These are phyloP conservation scores for Drosophila nikananu DNA, from an alignment of 1,140 invertebrate genomes.

Conservation along the genomic window DNA sequence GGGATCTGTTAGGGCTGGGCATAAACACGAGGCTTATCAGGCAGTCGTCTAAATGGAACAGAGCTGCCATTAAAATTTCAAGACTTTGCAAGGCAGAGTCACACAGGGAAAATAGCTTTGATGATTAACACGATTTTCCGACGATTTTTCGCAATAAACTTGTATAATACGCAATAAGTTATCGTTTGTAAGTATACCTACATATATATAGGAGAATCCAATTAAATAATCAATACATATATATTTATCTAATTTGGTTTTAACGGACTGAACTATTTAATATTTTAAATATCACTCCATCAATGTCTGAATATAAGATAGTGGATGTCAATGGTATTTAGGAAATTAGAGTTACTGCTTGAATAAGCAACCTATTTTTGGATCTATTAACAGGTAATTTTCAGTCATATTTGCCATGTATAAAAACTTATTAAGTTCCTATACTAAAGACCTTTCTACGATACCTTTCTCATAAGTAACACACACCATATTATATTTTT, in stretches of 20 bases:
- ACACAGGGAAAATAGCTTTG: neutral
- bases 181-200: neutral
- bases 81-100: neutral
- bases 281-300: constrained; percentile 20
- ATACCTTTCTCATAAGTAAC: neutral
- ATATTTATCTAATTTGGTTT: neutral
- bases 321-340: neutral
- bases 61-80: constrained; percentile 14
- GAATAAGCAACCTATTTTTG: constrained; percentile 1
- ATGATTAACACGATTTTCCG: neutral
- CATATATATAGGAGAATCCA: neutral
- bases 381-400: neutral
- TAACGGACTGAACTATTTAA: neutral
- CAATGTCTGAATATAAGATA: constrained; percentile 21
- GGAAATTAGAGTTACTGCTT: constrained; percentile 1
- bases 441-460: neutral
- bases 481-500: neutral
- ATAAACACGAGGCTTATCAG: constrained; percentile 18
- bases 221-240: neutral
- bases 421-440: neutral
- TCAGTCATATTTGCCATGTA: neutral
- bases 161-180: neutral
- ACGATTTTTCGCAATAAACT: neutral
- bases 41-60: neutral
- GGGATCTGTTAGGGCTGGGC: constrained; percentile 13